A percentile compares a stretch with the other conserved stretches of the same genome.
phyloP scores from a whole-genome alignment of 1,140 invertebrate species.

The Hypsibius dujardini region DNA sequence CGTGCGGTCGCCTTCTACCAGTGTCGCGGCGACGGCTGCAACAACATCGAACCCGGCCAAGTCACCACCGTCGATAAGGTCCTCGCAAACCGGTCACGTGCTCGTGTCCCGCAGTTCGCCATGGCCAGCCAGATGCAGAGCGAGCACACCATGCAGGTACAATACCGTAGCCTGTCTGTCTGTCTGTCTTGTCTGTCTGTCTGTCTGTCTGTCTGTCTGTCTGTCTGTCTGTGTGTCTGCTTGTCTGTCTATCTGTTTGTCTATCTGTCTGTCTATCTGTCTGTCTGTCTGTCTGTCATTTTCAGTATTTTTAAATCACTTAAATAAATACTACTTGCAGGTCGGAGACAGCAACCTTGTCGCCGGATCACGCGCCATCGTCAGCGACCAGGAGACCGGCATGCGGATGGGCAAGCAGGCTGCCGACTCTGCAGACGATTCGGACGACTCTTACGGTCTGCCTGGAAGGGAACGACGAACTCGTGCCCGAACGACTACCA shows the following conservation, averaged over 20 bases:
- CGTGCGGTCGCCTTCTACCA: slow-evolving; percentile 12
- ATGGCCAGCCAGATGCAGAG: background rate
- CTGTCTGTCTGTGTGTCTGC: too few relatives aligned
- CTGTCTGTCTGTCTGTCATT: too few relatives aligned
- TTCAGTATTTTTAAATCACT: too few relatives aligned
- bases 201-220: too few relatives aligned
- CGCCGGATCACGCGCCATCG: background rate
- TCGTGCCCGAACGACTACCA: background rate
- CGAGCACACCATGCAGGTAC: background rate
- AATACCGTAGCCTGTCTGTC: background rate
- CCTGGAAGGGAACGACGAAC: background rate
- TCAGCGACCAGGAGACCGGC: background rate
- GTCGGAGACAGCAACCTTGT: background rate
- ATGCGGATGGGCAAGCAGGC: slow-evolving; percentile 1
- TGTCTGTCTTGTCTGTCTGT: too few relatives aligned
- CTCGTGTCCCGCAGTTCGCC: background rate
- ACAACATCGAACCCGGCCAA: slow-evolving; percentile 8
- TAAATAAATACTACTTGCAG: too few relatives aligned
- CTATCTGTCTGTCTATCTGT: too few relatives aligned
- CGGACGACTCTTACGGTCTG: background rate
- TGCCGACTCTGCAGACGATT: background rate
- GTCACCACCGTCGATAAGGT: slow-evolving; percentile 1
- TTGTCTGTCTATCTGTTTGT: too few relatives aligned
- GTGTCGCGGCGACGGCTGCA: slow-evolving; percentile 11
- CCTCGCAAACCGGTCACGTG: background rate